Conservation (phyloP, 2,113 vertebrate species). For the Salvator merianae region DNA sequence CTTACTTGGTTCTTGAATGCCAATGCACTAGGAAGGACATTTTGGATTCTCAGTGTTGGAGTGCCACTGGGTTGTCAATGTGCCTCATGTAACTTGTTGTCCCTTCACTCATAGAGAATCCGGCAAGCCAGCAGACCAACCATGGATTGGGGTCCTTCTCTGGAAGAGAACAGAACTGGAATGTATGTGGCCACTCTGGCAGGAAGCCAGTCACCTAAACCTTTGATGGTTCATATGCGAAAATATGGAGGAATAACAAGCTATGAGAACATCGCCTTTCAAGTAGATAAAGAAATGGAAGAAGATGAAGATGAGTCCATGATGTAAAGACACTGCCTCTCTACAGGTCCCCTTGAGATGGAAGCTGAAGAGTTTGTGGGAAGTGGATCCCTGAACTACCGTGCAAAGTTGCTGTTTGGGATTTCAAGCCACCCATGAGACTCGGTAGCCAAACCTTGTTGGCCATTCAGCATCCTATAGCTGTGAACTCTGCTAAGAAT, state of each 20-base stretch:
- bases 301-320: slow-evolving; percentile 79
- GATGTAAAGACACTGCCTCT: slow-evolving; percentile 67
- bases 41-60: not conserved
- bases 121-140: slow-evolving; percentile 78
- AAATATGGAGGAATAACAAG: slow-evolving; percentile 83
- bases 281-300: slow-evolving; percentile 81
- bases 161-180: slow-evolving; percentile 81
- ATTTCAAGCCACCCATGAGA: slow-evolving; percentile 19
- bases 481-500: slow-evolving; percentile 11
- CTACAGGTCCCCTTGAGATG: accelerated
- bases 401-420: slow-evolving; percentile 45
- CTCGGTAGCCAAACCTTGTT: not conserved
- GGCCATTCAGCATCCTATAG: not conserved
- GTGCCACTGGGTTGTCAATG: not conserved
- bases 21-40: not conserved
- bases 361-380: slow-evolving; percentile 4
- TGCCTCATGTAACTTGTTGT: not conserved
- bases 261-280: slow-evolving; percentile 80
- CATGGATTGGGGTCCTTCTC: slow-evolving; percentile 79
- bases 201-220: slow-evolving; percentile 80
- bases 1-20: not conserved
- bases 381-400: not conserved
- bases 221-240: slow-evolving; percentile 83
- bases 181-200: slow-evolving; percentile 76
- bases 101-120: slow-evolving; percentile 64